Base-by-base conservation (phyloP, 2,113 vertebrate species). In the Lethenteron reissneri region DNA sequence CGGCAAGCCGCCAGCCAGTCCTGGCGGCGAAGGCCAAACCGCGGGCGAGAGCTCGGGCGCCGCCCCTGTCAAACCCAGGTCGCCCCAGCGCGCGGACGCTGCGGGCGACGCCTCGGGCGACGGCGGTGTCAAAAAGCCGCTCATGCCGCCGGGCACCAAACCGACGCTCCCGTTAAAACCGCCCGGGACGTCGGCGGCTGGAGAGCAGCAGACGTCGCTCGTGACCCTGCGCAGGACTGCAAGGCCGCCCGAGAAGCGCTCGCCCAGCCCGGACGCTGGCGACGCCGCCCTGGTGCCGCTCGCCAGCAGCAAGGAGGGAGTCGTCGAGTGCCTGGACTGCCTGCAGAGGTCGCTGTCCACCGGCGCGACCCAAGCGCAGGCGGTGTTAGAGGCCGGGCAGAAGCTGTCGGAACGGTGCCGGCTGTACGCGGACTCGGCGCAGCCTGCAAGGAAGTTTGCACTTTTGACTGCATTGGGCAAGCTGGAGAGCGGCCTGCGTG, bases 391-490 rank as follows among this genome's bases (percentile, higher is more conserved):
- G 77, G 92, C 94, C 0, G 90, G 89, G 77, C 95, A 99, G 77
- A 95, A 97, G 82, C 85, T 99, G 73, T 91, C 88, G 73, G 91
- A 89, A 8, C 90, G 86, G 84, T 99, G 92, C 0, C 79, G 84
- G 76, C 90, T 86, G 81, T 97, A 87, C 0, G 94, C 97, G 74
- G 94, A 99, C 80, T 96, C 89, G 79, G 96, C 97, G 77, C 94
- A 95, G 80, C 94, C 96, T 76, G 97, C 97, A 91, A 99, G 92
- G 79, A 97, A 95, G 75, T 99, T 99, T 9, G 87, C 92, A 56
- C 96, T 99, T 76, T 85, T 90, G 0, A 92, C 97, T 79, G 92
- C 94, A 76, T 92, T 97, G 83, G 95, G 89, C 84, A 99, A 97
- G 77, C 83, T 99, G 74, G 94, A 99, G 82, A 86, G 77, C 70